Evolutionary conservation across 2,113 vertebrate genomes (phyloP).

Genomic region (Prolemur simus): DNA sequence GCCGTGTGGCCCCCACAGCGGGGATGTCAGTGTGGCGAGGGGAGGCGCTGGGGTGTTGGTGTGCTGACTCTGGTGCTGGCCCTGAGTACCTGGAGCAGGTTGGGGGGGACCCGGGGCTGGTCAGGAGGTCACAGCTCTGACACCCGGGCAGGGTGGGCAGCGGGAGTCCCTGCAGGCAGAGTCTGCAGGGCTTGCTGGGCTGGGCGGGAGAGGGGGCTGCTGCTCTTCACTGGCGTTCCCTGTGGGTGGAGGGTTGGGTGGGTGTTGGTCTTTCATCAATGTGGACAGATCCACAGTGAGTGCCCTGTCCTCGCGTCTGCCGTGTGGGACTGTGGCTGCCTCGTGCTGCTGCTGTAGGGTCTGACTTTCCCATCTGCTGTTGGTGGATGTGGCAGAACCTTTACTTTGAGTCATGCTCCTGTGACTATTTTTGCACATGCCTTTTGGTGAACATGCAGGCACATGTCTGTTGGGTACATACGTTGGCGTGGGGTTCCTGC

Average conservation of each 20-base stretch:
- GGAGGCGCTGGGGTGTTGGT: too few species aligned
- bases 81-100: neutral
- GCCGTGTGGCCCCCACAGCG: neutral
- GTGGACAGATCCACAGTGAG: neutral
- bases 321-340: neutral
- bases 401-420: neutral
- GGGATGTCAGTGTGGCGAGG: neutral
- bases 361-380: too few species aligned
- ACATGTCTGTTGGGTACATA: neutral
- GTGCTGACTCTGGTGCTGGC: neutral
- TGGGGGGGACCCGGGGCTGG: neutral
- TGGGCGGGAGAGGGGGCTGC: too few species aligned
- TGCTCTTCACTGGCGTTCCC: neutral
- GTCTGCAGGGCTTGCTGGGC: too few species aligned
- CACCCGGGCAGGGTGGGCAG: neutral
- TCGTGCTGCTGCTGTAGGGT: neutral
- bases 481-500: neutral
- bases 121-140: neutral
- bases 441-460: neutral
- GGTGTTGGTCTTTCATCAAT: neutral
- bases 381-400: rapidly evolving
- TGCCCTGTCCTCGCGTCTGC: neutral
- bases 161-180: neutral
- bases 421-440: neutral
- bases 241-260: neutral